Evolutionary conservation across 2,113 vertebrate species (phyloP).

Genomic region (Struthidea cinerea): DNA sequence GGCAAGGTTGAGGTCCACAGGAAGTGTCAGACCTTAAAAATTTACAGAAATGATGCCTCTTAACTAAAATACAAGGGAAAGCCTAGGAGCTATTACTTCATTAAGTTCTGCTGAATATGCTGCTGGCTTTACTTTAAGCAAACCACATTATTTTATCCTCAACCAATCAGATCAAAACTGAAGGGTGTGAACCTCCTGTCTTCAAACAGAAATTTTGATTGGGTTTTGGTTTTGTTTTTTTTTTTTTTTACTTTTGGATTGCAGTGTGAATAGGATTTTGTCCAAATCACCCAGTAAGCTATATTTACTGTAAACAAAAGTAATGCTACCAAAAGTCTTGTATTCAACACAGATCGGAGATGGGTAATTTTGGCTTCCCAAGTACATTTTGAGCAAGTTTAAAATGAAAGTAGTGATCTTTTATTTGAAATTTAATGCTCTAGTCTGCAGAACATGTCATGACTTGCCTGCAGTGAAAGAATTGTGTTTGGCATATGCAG

Average conservation of each 20-base stretch:
- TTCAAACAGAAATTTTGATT: neutral
- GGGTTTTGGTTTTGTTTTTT: neutral
- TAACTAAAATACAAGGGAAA: neutral
- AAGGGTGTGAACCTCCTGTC: neutral
- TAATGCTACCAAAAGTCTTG: neutral
- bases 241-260: neutral
- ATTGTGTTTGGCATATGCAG: neutral
- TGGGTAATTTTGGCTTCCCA: neutral
- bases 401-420: neutral
- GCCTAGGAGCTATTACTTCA: neutral
- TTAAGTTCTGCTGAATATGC: neutral
- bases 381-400: neutral
- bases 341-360: neutral
- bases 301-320: neutral
- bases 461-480: neutral
- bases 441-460: neutral
- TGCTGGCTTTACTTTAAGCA: neutral
- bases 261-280: neutral
- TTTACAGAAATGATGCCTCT: neutral
- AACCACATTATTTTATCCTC: neutral
- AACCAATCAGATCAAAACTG: neutral
- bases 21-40: neutral
- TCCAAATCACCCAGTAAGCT: neutral
- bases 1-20: neutral
- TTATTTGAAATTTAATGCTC: neutral